A percentile compares a stretch with the other conserved stretches of the same genome.
phyloP scores from a whole-genome alignment of 2,888 invertebrate genomes.

The Disparrhopalites patrizii region DNA sequence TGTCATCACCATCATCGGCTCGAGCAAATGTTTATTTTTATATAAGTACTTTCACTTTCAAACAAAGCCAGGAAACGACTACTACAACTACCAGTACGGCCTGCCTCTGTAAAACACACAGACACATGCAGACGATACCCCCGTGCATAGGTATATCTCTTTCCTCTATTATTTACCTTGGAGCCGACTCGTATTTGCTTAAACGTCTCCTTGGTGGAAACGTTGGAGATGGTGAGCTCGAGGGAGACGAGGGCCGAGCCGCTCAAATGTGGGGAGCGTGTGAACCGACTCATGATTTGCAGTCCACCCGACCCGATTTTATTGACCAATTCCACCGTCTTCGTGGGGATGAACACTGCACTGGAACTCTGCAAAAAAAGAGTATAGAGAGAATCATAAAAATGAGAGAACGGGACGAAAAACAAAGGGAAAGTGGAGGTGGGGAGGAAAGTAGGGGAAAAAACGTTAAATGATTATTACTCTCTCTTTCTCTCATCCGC shows the following conservation, averaged over 20 bases:
- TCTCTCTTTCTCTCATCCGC: too few relatives aligned
- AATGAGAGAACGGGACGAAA: too few relatives aligned
- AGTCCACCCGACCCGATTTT: slow-evolving; percentile 64
- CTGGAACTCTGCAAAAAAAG: slow-evolving; percentile 57
- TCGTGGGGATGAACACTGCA: slow-evolving; percentile 60
- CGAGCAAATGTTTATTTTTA: too few relatives aligned
- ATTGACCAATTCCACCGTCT: slow-evolving; percentile 63
- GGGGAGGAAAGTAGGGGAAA: background rate
- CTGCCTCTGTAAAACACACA: too few relatives aligned
- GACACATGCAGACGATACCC: too few relatives aligned
- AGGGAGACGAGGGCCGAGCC: slow-evolving; percentile 76
- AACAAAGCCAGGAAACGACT: too few relatives aligned
- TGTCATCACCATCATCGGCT: too few relatives aligned
- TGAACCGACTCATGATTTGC: slow-evolving; percentile 59
- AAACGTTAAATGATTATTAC: too few relatives aligned
- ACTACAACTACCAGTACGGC: too few relatives aligned
- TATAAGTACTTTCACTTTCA: too few relatives aligned
- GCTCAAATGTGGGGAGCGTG: slow-evolving; percentile 74
- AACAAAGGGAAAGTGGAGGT: background rate
- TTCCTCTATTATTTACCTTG: slow-evolving; percentile 65
- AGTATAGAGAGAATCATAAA: background rate
- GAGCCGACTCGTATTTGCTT: slow-evolving; percentile 66
- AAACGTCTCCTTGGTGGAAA: slow-evolving; percentile 59
- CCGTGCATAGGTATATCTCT: too few relatives aligned
- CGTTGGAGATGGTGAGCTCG: slow-evolving; percentile 74